phyloP scores from a whole-genome alignment of 2,113 vertebrate genomes.

The Antigone vipio region DNA sequence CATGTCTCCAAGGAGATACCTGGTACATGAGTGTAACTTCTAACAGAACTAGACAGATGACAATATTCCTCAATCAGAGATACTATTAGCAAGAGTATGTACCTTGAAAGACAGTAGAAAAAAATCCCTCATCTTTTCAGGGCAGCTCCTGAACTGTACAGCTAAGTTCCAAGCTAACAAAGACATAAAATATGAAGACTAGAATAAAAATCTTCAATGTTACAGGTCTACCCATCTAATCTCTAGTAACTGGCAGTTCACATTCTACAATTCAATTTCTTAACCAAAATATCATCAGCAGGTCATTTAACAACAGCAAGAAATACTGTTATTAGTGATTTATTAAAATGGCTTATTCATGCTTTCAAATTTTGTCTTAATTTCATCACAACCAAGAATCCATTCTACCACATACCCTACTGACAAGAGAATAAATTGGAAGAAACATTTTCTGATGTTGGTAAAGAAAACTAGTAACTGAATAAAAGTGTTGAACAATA shows the following conservation, averaged over 20 bases:
- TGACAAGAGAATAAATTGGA: neutral
- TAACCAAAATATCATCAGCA: neutral
- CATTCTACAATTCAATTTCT: neutral
- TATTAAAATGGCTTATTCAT: neutral
- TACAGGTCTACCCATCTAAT: neutral
- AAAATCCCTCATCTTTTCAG: conserved; percentile 85
- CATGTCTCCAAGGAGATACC: neutral
- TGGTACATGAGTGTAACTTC: neutral
- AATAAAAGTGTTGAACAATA: neutral
- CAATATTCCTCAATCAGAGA: neutral
- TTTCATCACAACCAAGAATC: neutral
- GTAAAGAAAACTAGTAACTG: neutral
- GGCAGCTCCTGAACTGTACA: conserved; percentile 76
- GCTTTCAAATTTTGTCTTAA: neutral
- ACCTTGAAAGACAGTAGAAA: conserved; percentile 90
- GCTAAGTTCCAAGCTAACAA: conserved; percentile 90
- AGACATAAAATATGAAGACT: neutral
- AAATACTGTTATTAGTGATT: neutral
- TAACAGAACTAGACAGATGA: neutral
- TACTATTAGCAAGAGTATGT: neutral
- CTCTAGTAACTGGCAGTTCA: neutral
- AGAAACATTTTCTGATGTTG: neutral
- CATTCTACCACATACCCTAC: neutral
- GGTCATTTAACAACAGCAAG: neutral
- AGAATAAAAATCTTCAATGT: neutral